Evolutionary conservation across 2,113 vertebrate genomes (phyloP).

Genomic region (Uria aalge): DNA sequence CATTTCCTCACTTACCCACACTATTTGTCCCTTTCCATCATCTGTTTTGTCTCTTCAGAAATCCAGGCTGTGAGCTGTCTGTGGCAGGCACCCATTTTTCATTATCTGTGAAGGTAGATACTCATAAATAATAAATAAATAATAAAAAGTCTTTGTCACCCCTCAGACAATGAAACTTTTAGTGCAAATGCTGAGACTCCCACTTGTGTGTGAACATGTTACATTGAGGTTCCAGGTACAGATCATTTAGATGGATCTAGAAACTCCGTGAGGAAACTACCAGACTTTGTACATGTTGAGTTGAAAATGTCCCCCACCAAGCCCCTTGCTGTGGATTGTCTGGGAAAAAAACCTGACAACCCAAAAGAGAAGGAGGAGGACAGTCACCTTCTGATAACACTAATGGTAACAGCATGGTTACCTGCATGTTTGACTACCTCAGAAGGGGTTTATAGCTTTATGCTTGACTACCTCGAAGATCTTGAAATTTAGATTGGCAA

Average conservation of each 20-base stretch:
- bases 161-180: neutral
- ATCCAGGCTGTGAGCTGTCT: neutral
- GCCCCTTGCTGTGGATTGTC: neutral
- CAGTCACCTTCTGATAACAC: neutral
- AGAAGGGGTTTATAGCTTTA: neutral
- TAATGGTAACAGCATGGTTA: neutral
- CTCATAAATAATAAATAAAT: neutral
- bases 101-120: neutral
- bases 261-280: neutral
- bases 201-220: neutral
- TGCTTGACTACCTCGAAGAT: neutral
- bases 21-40: constrained; percentile 5
- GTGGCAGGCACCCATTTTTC: neutral
- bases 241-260: neutral
- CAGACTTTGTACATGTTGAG: neutral
- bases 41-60: neutral
- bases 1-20: neutral
- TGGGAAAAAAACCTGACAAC: neutral
- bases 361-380: neutral
- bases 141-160: neutral
- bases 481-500: neutral
- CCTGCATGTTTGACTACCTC: neutral
- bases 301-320: neutral
- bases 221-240: neutral
- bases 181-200: neutral